phyloP scores from a whole-genome alignment of 2,113 vertebrate genomes.

The Poicephalus gulielmi region DNA sequence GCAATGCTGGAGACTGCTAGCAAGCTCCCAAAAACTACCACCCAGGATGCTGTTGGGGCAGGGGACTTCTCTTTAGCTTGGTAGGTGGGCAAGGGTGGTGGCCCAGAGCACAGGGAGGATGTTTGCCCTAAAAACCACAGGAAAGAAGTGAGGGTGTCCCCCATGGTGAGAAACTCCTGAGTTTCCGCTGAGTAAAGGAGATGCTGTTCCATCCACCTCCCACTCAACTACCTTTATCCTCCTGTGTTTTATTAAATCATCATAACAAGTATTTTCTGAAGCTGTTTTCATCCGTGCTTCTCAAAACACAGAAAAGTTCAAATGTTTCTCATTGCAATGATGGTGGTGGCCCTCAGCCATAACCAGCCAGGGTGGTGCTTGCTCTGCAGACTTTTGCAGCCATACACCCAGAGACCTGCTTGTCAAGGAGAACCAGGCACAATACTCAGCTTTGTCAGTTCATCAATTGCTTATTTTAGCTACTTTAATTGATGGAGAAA shows the following conservation, averaged over 20 bases:
- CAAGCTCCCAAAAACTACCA: neutral
- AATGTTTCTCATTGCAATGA: neutral
- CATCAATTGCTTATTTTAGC: neutral
- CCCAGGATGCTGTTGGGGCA: neutral
- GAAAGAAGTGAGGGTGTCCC: neutral
- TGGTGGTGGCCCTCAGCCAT: neutral
- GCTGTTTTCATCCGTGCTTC: neutral
- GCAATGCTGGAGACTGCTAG: neutral
- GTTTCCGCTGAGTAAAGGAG: neutral
- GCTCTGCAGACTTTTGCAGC: neutral
- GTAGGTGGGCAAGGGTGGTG: neutral
- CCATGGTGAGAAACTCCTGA: accelerated
- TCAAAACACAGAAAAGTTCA: neutral
- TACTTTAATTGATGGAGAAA: neutral
- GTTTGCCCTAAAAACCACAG: neutral
- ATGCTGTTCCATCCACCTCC: neutral
- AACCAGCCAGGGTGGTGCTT: neutral
- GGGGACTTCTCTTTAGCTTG: neutral
- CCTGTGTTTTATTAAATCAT: neutral
- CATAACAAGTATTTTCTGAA: neutral
- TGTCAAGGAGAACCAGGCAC: neutral
- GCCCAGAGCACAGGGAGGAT: neutral
- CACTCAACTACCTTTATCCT: neutral
- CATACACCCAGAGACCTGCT: neutral
- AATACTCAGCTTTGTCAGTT: neutral